Conservation (phyloP, 1,140 invertebrate genomes). For the Euwallacea fornicatus region DNA sequence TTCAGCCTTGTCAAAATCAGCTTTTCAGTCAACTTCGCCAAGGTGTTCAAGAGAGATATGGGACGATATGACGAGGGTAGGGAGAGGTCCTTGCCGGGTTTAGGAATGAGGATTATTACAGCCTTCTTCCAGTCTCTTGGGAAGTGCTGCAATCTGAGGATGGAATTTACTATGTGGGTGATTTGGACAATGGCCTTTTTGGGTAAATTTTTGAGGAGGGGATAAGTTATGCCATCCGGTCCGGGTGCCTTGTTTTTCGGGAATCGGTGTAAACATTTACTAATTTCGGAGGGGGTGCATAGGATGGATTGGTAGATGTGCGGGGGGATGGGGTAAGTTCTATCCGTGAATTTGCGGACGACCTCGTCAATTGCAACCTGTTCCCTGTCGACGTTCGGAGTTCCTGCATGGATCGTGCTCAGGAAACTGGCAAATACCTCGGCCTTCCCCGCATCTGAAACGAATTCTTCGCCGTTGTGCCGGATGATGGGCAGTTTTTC, state of each 20-base stretch:
- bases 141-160: conserved; percentile 40
- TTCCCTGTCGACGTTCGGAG: too few species aligned
- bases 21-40: too few species aligned
- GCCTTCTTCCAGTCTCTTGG: conserved; percentile 48
- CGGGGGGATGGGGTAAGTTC: background rate
- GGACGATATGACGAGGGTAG: conserved; percentile 48
- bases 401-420: too few species aligned
- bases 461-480: too few species aligned
- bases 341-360: too few species aligned
- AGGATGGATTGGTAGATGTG: background rate
- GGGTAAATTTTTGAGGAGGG: conserved; percentile 44
- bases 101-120: too few species aligned
- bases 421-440: conserved; percentile 4
- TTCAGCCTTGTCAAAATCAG: too few species aligned
- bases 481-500: too few species aligned
- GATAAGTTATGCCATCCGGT: conserved; percentile 42
- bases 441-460: background rate
- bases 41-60: conserved; percentile 44
- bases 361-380: too few species aligned
- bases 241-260: conserved; percentile 46
- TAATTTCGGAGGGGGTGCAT: background rate
- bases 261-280: background rate
- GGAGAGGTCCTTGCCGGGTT: too few species aligned
- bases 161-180: conserved; percentile 43
- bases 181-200: conserved; percentile 35